Evolutionary conservation across 2,888 invertebrate species (phyloP), one percentile per base, ranked within the genome.

Genomic region (Euproctis similis): DNA sequence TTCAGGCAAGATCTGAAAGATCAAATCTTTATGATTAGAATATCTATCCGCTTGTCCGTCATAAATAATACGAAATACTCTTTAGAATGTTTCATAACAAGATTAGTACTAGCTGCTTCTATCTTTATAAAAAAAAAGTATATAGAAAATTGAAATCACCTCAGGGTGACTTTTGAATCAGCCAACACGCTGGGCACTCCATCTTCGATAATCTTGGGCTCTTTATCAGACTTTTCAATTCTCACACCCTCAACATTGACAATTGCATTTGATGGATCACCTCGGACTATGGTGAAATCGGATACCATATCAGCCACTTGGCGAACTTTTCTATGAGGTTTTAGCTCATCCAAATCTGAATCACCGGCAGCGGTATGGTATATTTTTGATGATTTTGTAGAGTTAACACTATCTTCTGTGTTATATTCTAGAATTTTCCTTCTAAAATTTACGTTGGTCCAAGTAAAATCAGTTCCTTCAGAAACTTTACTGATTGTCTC

Each of bases 171-270:
- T 2, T 76, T 69, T 0, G 77, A 67, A 26, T 87, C 87, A 8
- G 89, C 88, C 33, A 92, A 59, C 10, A 95, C 85, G 39, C 87
- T 87, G 0, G 93, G 93, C 17, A 92, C 80, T 0, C 93, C 92
- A 9, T 71, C 65, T 4, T 84, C 86, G 2, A 78, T 64, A 8
- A 81, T 76, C 34, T 74, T 73, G 0, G 87, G 86, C 2, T 87
- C 87, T 35, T 88, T 89, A n/a, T 74, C 71, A 0, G 88, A 80
- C 8, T 65, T 71, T 36, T 90, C 90, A 1, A 90, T 64, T 25
- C 89, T 74, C 2, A 90, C 29, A 1, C 89, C 89, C 24, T 85
- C 81, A 4, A 89, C 74, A 26, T 58, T 52, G 0, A 85, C 46
- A 0, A 36, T 20, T 0, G 36, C 17, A 0, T 1, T 10, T 3